Base-by-base conservation (phyloP, 1,140 invertebrate species). In the Melipona quadrifasciata region DNA sequence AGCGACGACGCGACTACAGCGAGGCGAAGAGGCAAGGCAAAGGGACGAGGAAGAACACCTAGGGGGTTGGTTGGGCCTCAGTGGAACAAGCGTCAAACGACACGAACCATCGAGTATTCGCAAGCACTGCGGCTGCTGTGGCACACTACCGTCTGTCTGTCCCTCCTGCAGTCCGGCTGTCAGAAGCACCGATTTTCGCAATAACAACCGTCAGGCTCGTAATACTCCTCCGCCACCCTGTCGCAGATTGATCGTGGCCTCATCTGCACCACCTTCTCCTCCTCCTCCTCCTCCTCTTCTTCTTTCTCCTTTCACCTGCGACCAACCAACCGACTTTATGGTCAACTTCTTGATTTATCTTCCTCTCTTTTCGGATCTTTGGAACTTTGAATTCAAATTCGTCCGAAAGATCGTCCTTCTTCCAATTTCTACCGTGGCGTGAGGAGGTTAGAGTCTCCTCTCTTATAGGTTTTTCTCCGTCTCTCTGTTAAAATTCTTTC, bases 61-160 rank as follows among this genome's bases (percentile, higher is more conserved):
- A 57, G 64, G 61, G 72, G 39, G 39, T 39, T 47, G 39, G 70
- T n/a, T 65, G 24, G 31, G 83, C 31, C 34, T 51, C 19, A 31
- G 61, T 64, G 67, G n/a, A 74, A 84, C 58, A 84, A 84, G 83
- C 83, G 78, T 80, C 31, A 84, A 84, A 84, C 77, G 83, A 89
- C 79, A 89, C 88, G 85, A 94, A 95, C 94, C 94, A 95, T 95
- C 93, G 94, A 95, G 93, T 94, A 95, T 90, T 93, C 92, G 91
- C 93, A 93, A 92, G 92, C 91, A 92, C 93, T 92, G 92, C 91
- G 93, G 92, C 92, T 91, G 93, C 93, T 94, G 92, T 93, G 91
- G 91, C 93, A 93, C 92, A 93, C 93, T 93, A 94, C 89, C 90
- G 91, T 93, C 91, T 86, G 90, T 92, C 90, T 90, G 91, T 92